Evolutionary conservation across 2,113 vertebrate species (phyloP), one percentile per base, ranked within the genome.

Genomic region (Gymnarchus niloticus): DNA sequence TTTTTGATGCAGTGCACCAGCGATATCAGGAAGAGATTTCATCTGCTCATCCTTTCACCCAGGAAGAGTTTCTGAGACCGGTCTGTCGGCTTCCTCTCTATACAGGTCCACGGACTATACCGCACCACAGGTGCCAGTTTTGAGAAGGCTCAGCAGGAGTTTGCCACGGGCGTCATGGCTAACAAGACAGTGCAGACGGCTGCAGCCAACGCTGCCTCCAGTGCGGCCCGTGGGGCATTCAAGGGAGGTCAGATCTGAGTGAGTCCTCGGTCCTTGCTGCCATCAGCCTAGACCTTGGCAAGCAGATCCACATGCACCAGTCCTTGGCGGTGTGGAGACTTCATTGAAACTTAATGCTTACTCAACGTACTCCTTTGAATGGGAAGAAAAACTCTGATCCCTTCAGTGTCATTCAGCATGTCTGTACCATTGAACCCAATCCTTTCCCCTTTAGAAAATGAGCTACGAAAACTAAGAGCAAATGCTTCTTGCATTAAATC

Each of bases 161-260:
- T 99, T 56, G 98, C 98, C 65, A 97, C 97, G 0, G 97, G 97
- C 12, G 97, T 99, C 92, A 97, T 99, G 97, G 94, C 98, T 91
- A 99, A 99, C 95, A 98, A 98, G 92, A 99, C 97, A 0, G 97
- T 99, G 33, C 98, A 98, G 88, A 97, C 96, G 0, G 97, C 98
- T 0, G 95, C 98, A 0, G 96, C 98, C 52, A 98, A 91, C 0
- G 97, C 97, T 0, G 97, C 97, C 10, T 94, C 98, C 0, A 94
- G 91, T 41, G 97, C 97, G 0, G 96, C 98, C 8, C 95, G 96
- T 1, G 96, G 91, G 0, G 92, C 93, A 0, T 99, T 99, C 94
- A 98, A 98, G 94, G 84, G 84, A 78, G 97, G 97, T 93, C 94
- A 96, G 28, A 95, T 97, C 89, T 99, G 96, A 96, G 89, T 56